A percentile compares a stretch with the other conserved stretches of the same genome.
Evolutionary conservation across 1,140 invertebrate genomes (phyloP).

Genomic region (Drosophila sproati): DNA sequence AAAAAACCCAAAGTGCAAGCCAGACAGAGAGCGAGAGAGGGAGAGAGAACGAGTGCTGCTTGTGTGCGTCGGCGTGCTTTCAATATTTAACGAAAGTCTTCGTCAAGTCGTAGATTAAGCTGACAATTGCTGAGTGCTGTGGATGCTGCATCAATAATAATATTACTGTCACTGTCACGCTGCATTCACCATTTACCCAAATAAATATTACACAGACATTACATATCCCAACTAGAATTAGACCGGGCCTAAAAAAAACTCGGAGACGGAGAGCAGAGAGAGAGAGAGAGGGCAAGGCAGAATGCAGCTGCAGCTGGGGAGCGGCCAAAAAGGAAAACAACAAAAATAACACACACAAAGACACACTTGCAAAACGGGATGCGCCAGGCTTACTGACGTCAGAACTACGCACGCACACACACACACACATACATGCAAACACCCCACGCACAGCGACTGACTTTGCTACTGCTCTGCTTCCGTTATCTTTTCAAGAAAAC

Average conservation of each 20-base stretch:
- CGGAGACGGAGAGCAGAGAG: background rate
- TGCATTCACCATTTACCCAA: conserved; percentile 29
- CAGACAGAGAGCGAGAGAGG: conserved; percentile 15
- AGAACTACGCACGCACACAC: conserved; percentile 31
- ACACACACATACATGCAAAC: conserved; percentile 6
- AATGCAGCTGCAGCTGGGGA: conserved; percentile 43
- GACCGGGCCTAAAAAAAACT: background rate
- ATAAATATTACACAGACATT: conserved; percentile 17
- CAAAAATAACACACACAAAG: conserved; percentile 1
- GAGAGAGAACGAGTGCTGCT: conserved; percentile 14
- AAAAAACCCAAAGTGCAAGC: conserved; percentile 31
- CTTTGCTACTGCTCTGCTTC: background rate
- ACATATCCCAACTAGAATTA: conserved; percentile 10
- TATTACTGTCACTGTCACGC: conserved; percentile 27
- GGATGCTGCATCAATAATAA: conserved; percentile 44
- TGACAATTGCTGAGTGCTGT: conserved; percentile 6
- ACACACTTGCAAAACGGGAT: conserved; percentile 26
- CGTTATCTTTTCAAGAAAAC: conserved; percentile 50
- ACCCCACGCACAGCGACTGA: conserved; percentile 43
- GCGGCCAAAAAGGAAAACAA: conserved; percentile 33
- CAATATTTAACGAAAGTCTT: conserved; percentile 71
- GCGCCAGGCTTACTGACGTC: conserved; percentile 50
- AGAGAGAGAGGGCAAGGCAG: background rate
- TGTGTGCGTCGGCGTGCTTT: conserved; percentile 63
- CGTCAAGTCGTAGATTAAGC: conserved; percentile 52